Evolutionary conservation across 2,888 invertebrate species (phyloP), one percentile per base, ranked within the genome.

Genomic region (Reticulitermes lucifugus): DNA sequence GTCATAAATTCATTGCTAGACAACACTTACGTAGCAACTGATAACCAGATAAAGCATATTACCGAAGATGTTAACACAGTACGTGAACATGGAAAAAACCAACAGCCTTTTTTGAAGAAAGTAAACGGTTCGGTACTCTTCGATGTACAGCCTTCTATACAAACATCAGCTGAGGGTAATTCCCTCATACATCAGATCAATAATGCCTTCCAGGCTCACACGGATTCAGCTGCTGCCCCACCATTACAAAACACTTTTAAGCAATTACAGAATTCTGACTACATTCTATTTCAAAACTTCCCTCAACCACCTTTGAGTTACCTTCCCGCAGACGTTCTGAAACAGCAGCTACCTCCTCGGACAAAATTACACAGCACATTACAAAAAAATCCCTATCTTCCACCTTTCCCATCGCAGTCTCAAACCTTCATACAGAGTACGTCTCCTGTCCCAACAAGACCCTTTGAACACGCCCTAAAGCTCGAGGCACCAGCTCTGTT

Each of bases 121-220:
- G 65, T 25, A 25, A 46, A 77, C 35, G n/a, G n/a, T n/a, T 41
- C 77, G 41, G 82, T 82, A 12, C 46, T 79, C 12, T 86, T 88
- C 1, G 86, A 87, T 55, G 85, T 88, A 75, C 87, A 88, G 59
- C 87, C 88, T 73, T 88, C 88, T 9, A 43, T 88, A 12, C 87
- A 88, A 85, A 87, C 88, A 12, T 84, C 86, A 18, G 87, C 87
- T 7, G 87, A 85, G 35, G 85, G 84, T 9, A 85, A 80, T 22
- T 86, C 87, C 4, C 65, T 87, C 29, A 86, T 87, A 55, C 86
- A 86, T 71, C 85, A 87, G 25, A 87, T 87, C 12, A 87, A 87
- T n/a, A 75, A 79, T 25, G 71, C 65, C 2, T 83, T 83, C 51
- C 79, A 83, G n/a, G 35, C 71, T 14, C 41, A 81, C 6, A 43